Evolutionary conservation across 92 coral and sea anemone species (phyloP).

Genomic region (Phenganax stokvisi): DNA sequence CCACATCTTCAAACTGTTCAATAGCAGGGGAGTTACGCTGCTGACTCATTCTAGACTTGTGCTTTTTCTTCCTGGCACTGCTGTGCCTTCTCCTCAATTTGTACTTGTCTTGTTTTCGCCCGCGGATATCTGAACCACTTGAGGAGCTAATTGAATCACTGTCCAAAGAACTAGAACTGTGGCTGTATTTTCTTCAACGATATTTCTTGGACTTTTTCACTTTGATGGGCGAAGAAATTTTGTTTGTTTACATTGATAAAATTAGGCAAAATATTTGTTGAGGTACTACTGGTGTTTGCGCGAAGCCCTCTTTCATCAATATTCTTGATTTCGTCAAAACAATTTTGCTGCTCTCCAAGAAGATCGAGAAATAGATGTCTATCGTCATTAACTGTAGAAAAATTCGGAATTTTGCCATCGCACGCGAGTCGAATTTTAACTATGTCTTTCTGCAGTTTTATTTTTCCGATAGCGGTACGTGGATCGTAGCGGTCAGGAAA

Average conservation of each 20-base stretch:
- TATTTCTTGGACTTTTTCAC: conserved; percentile 5
- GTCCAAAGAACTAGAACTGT: conserved; percentile 6
- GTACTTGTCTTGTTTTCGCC: background rate
- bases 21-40: background rate
- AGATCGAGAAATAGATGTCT: too few relatives aligned
- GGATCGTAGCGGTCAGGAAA: conserved; percentile 22
- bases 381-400: background rate
- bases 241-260: too few relatives aligned
- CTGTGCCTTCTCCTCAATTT: background rate
- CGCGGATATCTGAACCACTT: conserved; percentile 10
- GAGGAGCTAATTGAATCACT: background rate
- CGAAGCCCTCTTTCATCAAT: too few relatives aligned
- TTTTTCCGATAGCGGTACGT: conserved; percentile 13
- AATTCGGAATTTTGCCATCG: conserved; percentile 35
- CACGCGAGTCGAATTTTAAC: conserved; percentile 43
- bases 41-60: background rate
- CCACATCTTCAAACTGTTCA: background rate
- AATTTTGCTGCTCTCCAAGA: too few relatives aligned
- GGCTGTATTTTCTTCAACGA: conserved; percentile 1
- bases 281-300: too few relatives aligned
- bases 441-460: conserved; percentile 43
- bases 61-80: background rate
- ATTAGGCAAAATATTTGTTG: too few relatives aligned
- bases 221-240: conserved; percentile 8
- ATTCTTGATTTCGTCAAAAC: too few relatives aligned